phyloP scores from a whole-genome alignment of 2,888 invertebrate species.

The Caenorhabditis zanzibari region DNA sequence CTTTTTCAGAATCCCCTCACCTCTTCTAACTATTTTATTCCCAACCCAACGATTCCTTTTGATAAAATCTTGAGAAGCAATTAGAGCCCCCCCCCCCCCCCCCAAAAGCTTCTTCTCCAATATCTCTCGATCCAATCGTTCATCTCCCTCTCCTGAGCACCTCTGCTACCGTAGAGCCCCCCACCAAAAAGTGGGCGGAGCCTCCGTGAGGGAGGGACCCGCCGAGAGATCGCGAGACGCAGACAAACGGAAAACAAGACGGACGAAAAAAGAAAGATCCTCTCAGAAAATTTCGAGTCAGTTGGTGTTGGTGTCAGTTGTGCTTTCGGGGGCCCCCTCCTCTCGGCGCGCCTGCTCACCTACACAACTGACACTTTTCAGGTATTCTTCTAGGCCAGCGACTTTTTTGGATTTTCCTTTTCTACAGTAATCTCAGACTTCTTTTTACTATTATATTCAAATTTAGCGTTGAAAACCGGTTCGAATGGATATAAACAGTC shows the following conservation, averaged over 20 bases:
- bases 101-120: neutral
- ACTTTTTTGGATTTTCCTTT: slow-evolving; percentile 15
- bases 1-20: too few relatives aligned
- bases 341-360: slow-evolving; percentile 60
- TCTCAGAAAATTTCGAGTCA: slow-evolving; percentile 46
- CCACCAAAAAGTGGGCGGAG: slow-evolving; percentile 21
- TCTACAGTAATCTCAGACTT: neutral
- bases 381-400: slow-evolving; percentile 18
- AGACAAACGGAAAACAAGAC: too few relatives aligned
- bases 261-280: too few relatives aligned
- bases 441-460: neutral
- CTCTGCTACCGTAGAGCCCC: slow-evolving; percentile 25
- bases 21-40: neutral
- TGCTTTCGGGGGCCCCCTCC: slow-evolving; percentile 31
- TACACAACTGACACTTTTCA: slow-evolving; percentile 58
- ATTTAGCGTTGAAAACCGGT: neutral
- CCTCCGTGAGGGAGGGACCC: slow-evolving; percentile 21
- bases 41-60: neutral
- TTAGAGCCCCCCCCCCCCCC: slow-evolving; percentile 8
- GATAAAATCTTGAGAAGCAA: slow-evolving; percentile 60
- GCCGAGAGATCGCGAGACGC: slow-evolving; percentile 3
- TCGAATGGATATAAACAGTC: slow-evolving; percentile 44
- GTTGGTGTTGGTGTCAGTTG: slow-evolving; percentile 54
- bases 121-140: neutral
- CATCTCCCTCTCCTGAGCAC: slow-evolving; percentile 3